phyloP scores from a whole-genome alignment of 2,888 invertebrate species.

The Entomobrya multifasciata region DNA sequence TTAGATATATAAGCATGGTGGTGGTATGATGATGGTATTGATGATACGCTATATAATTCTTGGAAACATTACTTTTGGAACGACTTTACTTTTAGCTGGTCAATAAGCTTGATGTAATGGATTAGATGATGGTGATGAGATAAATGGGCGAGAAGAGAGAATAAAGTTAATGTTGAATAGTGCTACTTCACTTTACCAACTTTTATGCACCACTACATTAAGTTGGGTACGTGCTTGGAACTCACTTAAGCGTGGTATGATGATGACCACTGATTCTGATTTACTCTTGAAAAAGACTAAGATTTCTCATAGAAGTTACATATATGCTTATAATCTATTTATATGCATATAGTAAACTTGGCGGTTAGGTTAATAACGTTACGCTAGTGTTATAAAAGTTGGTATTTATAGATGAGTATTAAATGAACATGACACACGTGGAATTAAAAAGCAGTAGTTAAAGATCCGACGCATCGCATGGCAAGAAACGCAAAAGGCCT shows the following conservation, averaged over 20 bases:
- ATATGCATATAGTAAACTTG: too few relatives aligned
- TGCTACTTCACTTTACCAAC: not conserved
- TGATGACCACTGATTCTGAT: conserved; percentile 66
- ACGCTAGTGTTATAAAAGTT: too few relatives aligned
- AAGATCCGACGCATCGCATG: not conserved
- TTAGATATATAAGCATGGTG: too few relatives aligned
- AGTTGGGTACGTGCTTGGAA: conserved; percentile 27
- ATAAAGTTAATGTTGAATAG: not conserved
- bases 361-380: too few relatives aligned
- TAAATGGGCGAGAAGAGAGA: not conserved
- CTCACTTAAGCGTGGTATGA: conserved; percentile 62
- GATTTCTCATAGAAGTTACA: too few relatives aligned
- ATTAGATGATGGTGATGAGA: conserved; percentile 4
- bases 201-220: conserved; percentile 18
- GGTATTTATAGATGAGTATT: not conserved
- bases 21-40: too few relatives aligned
- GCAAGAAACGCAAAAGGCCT: not conserved
- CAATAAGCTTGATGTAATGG: conserved; percentile 8
- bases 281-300: not conserved
- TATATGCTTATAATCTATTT: too few relatives aligned
- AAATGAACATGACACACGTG: not conserved
- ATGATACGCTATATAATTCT: too few relatives aligned
- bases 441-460: conserved; percentile 20
- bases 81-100: not conserved
- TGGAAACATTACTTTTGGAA: not conserved